phyloP scores from a whole-genome alignment of 2,888 invertebrate species.

The Eremobia ochroleuca region DNA sequence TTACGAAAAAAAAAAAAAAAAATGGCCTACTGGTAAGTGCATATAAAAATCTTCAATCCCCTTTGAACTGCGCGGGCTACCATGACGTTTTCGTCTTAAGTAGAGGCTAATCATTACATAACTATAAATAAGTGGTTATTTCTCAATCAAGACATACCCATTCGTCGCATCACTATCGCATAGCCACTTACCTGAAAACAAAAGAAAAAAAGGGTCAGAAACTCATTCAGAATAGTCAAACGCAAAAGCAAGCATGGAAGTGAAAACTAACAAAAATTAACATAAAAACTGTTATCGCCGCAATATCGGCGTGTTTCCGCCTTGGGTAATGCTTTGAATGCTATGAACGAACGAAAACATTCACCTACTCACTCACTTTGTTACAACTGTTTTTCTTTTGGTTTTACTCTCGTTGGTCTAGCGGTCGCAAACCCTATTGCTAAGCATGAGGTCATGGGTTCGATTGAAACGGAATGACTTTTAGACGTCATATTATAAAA shows the following conservation, averaged over 20 bases:
- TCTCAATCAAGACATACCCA: conserved; percentile 8
- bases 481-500: not conserved
- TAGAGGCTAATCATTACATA: not conserved
- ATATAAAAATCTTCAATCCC: too few species aligned
- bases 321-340: conserved; percentile 69
- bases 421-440: not conserved
- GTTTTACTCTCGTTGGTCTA: not conserved
- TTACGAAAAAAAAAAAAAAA: not conserved
- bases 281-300: conserved; percentile 79
- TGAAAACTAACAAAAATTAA: conserved; percentile 76
- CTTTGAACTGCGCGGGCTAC: too few species aligned
- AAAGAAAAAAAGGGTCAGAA: conserved; percentile 64
- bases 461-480: not conserved
- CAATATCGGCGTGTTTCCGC: conserved; percentile 80
- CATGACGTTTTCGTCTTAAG: too few species aligned
- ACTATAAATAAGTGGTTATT: not conserved
- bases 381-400: conserved; percentile 27
- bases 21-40: not conserved
- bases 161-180: conserved; percentile 54
- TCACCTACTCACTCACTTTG: conserved; percentile 39
- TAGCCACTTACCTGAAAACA: conserved; percentile 82
- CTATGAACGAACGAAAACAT: conserved; percentile 72
- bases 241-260: conserved; percentile 58
- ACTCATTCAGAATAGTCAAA: conserved; percentile 24
- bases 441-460: not conserved